Percentiles rank a stretch among this genome's conserved stretches.
phyloP scores from a whole-genome alignment of 2,888 invertebrate species.

The Agrypnus murinus region DNA sequence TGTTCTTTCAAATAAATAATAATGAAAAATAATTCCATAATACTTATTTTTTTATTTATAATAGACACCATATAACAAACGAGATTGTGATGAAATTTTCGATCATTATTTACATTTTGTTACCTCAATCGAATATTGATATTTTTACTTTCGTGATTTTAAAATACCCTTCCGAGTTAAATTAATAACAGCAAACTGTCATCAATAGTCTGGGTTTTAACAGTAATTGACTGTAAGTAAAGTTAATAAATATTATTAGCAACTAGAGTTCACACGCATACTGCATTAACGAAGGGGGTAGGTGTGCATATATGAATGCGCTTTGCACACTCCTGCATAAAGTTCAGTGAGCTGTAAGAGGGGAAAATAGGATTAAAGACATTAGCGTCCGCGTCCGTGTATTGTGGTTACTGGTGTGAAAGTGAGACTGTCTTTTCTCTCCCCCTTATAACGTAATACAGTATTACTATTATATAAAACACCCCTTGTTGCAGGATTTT shows the following conservation, averaged over 20 bases:
- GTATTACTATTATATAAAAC: constrained; percentile 37
- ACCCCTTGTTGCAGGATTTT: constrained; percentile 43
- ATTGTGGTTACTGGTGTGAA: constrained; percentile 73
- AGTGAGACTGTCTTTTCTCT: constrained; percentile 66
- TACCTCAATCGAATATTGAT: not conserved
- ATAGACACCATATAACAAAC: too few species aligned
- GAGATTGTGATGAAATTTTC: too few species aligned
- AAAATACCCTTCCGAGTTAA: not conserved
- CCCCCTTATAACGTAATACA: constrained; percentile 35
- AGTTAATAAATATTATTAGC: constrained; percentile 52
- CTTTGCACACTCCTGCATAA: constrained; percentile 51
- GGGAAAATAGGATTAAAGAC: constrained; percentile 61
- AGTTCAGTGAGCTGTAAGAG: constrained; percentile 56
- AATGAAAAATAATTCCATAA: too few species aligned
- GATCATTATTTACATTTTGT: too few species aligned
- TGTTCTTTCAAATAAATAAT: too few species aligned
- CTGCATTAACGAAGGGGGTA: constrained; percentile 54
- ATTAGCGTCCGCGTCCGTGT: constrained; percentile 67
- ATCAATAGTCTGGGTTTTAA: constrained; percentile 13
- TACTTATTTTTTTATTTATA: too few species aligned
- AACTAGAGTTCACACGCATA: constrained; percentile 51
- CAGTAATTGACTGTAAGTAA: constrained; percentile 51
- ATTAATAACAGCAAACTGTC: not conserved
- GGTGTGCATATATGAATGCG: constrained; percentile 54
- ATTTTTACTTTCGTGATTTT: not conserved